These are phyloP conservation scores for Entomobrya proxima DNA, from an alignment of 2,888 invertebrate genomes.

Conservation along the genomic window DNA sequence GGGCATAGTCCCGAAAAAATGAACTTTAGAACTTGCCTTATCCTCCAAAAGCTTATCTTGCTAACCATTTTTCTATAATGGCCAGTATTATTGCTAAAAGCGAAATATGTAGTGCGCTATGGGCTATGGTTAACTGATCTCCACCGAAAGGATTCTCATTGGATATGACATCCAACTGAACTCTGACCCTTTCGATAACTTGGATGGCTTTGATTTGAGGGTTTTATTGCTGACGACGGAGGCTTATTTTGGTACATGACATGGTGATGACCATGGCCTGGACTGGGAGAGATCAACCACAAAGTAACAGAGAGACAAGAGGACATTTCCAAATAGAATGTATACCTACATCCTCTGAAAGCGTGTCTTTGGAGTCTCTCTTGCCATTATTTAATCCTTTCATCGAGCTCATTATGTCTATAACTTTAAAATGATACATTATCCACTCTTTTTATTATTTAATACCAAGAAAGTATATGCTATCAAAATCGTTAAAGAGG, in stretches of 20 bases:
- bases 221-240: constrained; percentile 4
- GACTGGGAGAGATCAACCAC: constrained; percentile 6
- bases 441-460: not conserved
- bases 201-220: not conserved
- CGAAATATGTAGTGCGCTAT: too few relatives aligned
- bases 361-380: not conserved
- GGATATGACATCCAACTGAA: not conserved
- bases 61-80: too few relatives aligned
- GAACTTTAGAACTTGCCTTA: not conserved
- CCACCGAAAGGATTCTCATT: too few relatives aligned
- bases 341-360: not conserved
- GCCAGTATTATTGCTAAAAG: too few relatives aligned
- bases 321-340: not conserved
- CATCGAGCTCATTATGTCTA: constrained; percentile 1
- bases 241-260: not conserved
- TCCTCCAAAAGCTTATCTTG: too few relatives aligned
- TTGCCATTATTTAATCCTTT: not conserved
- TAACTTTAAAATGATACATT: not conserved
- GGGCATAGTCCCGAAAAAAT: not conserved
- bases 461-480: too few relatives aligned
- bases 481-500: not conserved
- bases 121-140: too few relatives aligned
- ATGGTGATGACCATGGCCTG: constrained; percentile 29
- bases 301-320: not conserved
- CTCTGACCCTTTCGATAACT: constrained; percentile 19